phyloP scores from a whole-genome alignment of 2,888 invertebrate species.

The Ectemnius continuus region DNA sequence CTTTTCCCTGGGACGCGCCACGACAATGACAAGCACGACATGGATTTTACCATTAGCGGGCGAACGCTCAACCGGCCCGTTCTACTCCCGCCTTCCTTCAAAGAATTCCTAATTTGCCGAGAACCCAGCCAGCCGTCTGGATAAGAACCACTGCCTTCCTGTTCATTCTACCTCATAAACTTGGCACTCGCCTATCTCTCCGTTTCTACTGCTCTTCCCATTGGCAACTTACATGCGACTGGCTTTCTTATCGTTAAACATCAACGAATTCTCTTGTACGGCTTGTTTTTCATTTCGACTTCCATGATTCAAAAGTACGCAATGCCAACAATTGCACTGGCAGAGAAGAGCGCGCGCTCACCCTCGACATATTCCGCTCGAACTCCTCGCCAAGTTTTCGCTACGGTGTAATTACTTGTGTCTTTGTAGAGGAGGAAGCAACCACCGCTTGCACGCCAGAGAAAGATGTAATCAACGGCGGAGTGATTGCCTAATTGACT shows the following conservation, averaged over 20 bases:
- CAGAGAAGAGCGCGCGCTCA: constrained; percentile 44
- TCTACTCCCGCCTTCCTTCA: constrained; percentile 17
- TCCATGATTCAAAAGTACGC: constrained; percentile 54
- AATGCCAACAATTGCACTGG: constrained; percentile 30
- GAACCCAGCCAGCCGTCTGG: too few species aligned
- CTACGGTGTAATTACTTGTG: constrained; percentile 55
- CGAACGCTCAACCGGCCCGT: neutral
- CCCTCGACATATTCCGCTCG: constrained; percentile 46
- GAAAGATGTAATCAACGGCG: constrained; percentile 55
- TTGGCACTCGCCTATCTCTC: too few species aligned
- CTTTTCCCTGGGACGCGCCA: constrained; percentile 41
- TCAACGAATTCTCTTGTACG: constrained; percentile 55
- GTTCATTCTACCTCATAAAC: too few species aligned
- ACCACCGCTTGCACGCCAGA: constrained; percentile 10
- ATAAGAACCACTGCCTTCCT: too few species aligned
- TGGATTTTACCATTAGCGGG: constrained; percentile 46
- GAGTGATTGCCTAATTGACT: constrained; percentile 60
- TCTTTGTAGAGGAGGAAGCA: constrained; percentile 47
- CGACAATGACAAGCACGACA: constrained; percentile 42
- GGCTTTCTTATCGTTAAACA: too few species aligned
- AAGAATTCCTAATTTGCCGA: constrained; percentile 32
- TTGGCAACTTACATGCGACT: too few species aligned
- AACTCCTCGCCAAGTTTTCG: constrained; percentile 56
- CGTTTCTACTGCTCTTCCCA: too few species aligned
- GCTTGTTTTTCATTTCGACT: constrained; percentile 44